phyloP scores from a whole-genome alignment of 2,888 invertebrate genomes.

The Drosophila conformis region DNA sequence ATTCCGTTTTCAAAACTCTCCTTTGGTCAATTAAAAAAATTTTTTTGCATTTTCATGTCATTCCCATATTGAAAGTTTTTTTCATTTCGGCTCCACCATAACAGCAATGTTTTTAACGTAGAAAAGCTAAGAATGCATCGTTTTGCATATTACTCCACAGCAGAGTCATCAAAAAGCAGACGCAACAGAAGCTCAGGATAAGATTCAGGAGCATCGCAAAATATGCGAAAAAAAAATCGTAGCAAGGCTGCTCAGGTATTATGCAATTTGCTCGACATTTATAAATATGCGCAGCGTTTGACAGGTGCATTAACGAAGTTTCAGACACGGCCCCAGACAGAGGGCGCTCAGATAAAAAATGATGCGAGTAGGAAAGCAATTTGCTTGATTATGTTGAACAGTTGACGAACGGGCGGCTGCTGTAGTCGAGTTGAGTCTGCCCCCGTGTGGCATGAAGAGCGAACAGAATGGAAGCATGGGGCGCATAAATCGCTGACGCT shows the following conservation, averaged over 20 bases:
- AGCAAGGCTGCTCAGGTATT: conserved; percentile 57
- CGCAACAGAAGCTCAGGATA: conserved; percentile 13
- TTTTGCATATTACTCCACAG: conserved; percentile 67
- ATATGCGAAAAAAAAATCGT: conserved; percentile 50
- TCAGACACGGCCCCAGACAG: conserved; percentile 37
- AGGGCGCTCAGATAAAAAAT: conserved; percentile 67
- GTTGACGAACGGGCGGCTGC: conserved; percentile 31
- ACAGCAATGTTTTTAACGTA: background rate
- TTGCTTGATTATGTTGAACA: conserved; percentile 81
- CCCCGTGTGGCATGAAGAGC: conserved; percentile 6
- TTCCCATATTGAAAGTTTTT: conserved; percentile 46
- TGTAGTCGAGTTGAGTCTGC: conserved; percentile 1
- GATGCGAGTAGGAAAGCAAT: conserved; percentile 81
- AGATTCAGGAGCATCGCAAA: conserved; percentile 32
- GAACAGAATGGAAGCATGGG: conserved; percentile 18
- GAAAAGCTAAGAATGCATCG: conserved; percentile 33
- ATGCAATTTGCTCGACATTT: conserved; percentile 74
- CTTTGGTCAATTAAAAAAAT: conserved; percentile 4
- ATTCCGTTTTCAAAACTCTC: background rate
- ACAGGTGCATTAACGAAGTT: conserved; percentile 80
- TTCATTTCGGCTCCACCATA: conserved; percentile 13
- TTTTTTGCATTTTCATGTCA: conserved; percentile 33
- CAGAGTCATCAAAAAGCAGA: conserved; percentile 55
- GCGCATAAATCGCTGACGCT: conserved; percentile 78
- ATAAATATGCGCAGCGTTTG: conserved; percentile 74